Evolutionary conservation across 2,888 invertebrate genomes (phyloP).

Genomic region (Catocala nupta): DNA sequence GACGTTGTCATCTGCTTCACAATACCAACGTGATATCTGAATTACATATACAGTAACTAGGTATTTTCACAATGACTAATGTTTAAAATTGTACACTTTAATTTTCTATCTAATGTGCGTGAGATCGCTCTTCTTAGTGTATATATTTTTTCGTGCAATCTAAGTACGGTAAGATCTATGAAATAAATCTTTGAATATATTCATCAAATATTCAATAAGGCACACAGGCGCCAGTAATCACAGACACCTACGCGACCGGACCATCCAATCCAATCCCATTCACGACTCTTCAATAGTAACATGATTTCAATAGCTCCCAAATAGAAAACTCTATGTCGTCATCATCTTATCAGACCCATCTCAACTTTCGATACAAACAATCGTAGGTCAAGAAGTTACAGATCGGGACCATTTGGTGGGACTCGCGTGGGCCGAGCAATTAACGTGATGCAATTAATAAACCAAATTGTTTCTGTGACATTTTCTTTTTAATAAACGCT

Average conservation of each 20-base stretch:
- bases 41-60: too few species aligned
- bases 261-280: background rate
- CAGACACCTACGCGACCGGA: background rate
- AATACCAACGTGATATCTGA: too few species aligned
- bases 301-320: background rate
- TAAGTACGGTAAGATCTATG: too few species aligned
- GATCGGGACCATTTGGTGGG: constrained; percentile 17
- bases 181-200: too few species aligned
- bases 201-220: too few species aligned
- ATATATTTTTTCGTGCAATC: too few species aligned
- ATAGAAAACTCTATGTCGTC: constrained; percentile 9
- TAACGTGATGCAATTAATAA: constrained; percentile 34
- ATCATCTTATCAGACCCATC: constrained; percentile 24
- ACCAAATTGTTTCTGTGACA: constrained; percentile 30
- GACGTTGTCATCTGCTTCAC: too few species aligned
- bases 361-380: constrained; percentile 39
- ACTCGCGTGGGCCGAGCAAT: constrained; percentile 39
- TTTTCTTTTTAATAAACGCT: constrained; percentile 22
- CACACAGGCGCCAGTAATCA: too few species aligned
- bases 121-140: too few species aligned
- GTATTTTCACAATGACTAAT: too few species aligned
- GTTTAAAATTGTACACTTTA: too few species aligned
- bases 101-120: too few species aligned
- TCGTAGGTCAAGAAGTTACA: constrained; percentile 30
- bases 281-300: background rate